A percentile compares a stretch with the other conserved stretches of the same genome.
These are phyloP conservation scores for Zoanthus solanderi DNA, from an alignment of 92 coral and sea anemone species.

Conservation along the genomic window DNA sequence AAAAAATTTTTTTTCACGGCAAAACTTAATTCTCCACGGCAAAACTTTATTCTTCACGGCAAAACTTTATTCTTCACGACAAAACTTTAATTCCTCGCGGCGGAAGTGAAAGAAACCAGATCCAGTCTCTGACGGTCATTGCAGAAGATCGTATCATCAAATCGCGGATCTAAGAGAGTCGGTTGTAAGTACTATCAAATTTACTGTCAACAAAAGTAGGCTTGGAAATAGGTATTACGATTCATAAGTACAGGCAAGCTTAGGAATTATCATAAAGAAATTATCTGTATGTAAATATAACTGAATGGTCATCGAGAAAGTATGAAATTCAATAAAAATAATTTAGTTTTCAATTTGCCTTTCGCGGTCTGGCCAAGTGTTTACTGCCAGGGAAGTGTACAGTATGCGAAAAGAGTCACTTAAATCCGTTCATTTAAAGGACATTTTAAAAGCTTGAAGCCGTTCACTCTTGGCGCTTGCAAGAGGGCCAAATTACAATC, in stretches of 20 bases:
- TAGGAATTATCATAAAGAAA: background rate
- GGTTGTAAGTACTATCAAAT: background rate
- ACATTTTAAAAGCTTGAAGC: too few relatives aligned
- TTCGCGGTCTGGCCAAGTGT: background rate
- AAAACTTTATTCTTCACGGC: too few relatives aligned
- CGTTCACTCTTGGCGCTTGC: too few relatives aligned
- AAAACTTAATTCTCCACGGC: too few relatives aligned
- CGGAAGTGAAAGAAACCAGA: too few relatives aligned
- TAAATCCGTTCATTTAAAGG: too few relatives aligned
- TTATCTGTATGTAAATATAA: background rate
- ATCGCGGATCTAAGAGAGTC: background rate
- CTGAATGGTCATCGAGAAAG: constrained; percentile 9
- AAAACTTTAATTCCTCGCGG: too few relatives aligned
- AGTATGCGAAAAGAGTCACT: too few relatives aligned
- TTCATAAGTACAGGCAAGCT: background rate
- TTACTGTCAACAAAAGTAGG: background rate
- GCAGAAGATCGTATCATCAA: background rate
- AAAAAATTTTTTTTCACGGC: background rate
- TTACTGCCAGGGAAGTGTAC: background rate
- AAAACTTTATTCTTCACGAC: too few relatives aligned
- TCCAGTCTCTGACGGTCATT: constrained; percentile 18
- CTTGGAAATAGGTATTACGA: constrained; percentile 8
- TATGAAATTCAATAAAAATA: background rate
- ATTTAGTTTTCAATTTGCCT: constrained; percentile 7
- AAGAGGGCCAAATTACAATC: too few relatives aligned